phyloP scores from a whole-genome alignment of 1,140 invertebrate genomes.

The Eubasilissa regina region DNA sequence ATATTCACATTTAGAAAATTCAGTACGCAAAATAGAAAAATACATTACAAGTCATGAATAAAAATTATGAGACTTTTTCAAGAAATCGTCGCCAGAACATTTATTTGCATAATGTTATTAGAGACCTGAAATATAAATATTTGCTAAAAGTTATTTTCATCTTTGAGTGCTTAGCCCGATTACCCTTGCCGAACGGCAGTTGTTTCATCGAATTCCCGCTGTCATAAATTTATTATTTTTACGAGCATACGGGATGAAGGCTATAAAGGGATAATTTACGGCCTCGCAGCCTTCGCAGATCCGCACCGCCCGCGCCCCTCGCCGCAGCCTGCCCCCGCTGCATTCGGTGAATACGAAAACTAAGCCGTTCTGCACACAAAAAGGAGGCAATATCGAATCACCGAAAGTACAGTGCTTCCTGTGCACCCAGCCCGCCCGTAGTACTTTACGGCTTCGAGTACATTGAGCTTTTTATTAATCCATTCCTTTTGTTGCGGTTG shows the following conservation, averaged over 20 bases:
- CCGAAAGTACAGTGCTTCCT: constrained; percentile 44
- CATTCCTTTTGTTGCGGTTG: constrained; percentile 29
- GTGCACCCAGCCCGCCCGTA: constrained; percentile 12
- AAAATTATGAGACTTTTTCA: too few relatives aligned
- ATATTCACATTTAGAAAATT: too few relatives aligned
- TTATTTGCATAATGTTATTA: too few relatives aligned
- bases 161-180: constrained; percentile 6
- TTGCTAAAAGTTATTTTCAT: neutral
- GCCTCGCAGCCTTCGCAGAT: constrained; percentile 25
- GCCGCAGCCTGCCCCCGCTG: constrained; percentile 2
- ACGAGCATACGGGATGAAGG: constrained; percentile 47
- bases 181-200: constrained; percentile 12
- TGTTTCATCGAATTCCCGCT: constrained; percentile 41
- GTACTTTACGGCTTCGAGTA: constrained; percentile 29
- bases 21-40: too few relatives aligned
- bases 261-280: constrained; percentile 55
- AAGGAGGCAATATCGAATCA: constrained; percentile 47
- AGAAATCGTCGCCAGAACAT: too few relatives aligned
- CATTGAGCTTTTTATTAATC: constrained; percentile 9
- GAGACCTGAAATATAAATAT: too few relatives aligned
- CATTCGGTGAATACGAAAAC: constrained; percentile 46
- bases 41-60: too few relatives aligned
- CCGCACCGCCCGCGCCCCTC: neutral
- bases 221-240: constrained; percentile 44
- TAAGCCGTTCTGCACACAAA: constrained; percentile 37